Evolutionary conservation across 2,888 invertebrate species (phyloP).

Genomic region (Orchesellides sinensis): DNA sequence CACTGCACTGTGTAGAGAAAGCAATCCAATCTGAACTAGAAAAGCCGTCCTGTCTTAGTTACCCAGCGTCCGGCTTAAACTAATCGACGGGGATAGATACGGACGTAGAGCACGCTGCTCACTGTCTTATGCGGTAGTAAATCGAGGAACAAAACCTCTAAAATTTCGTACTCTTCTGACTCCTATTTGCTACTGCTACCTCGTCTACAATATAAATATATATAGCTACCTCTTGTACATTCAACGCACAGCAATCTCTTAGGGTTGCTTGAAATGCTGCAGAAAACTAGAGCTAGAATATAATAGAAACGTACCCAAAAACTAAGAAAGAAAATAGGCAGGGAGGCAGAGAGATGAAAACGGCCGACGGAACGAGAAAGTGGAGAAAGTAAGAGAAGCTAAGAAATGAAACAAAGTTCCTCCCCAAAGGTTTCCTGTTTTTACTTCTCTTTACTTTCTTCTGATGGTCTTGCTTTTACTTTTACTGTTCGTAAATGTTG

Average conservation of each 20-base stretch:
- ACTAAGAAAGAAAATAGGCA: background rate
- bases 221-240: too few relatives aligned
- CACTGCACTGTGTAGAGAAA: background rate
- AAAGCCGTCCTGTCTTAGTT: conserved; percentile 13
- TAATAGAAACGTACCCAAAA: background rate
- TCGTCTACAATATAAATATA: too few relatives aligned
- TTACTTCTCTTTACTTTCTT: conserved; percentile 5
- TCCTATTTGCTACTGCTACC: too few relatives aligned
- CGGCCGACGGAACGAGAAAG: conserved; percentile 5
- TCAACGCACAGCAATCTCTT: too few relatives aligned
- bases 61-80: conserved; percentile 2
- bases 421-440: conserved; percentile 38
- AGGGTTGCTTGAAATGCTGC: too few relatives aligned
- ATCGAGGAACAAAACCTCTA: conserved; percentile 16
- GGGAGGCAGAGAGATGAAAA: conserved; percentile 8
- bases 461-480: background rate
- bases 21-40: background rate
- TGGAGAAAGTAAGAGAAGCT: conserved; percentile 35
- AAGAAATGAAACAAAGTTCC: conserved; percentile 45
- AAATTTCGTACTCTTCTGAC: background rate
- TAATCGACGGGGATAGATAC: conserved; percentile 37
- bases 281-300: too few relatives aligned
- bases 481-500: background rate
- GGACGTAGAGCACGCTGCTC: conserved; percentile 18
- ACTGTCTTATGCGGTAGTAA: conserved; percentile 19